Evolutionary conservation across 2,888 invertebrate genomes (phyloP), one percentile per base, ranked within the genome.

Genomic region (Noctua comes): DNA sequence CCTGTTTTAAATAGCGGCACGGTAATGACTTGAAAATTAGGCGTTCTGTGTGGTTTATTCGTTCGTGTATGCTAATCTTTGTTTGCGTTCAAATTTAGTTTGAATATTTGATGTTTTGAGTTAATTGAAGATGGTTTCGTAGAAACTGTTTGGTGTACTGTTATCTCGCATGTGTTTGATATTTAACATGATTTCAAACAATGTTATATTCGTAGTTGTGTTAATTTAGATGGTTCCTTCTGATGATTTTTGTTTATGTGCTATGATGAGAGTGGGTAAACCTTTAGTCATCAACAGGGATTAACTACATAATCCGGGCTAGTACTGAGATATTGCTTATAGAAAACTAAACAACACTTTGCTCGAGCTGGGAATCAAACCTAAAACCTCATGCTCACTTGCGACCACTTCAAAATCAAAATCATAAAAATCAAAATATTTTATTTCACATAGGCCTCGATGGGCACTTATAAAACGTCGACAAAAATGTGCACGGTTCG

Each of bases 1-100:
- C 62, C 62, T 59, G 62, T 81, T 80, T 82, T 86, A 83, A 85
- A 88, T 88, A 84, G 88, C 80, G 82, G 81, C 79, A 82, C 76
- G 73, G 70, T 84, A 87, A 84, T 88, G 79, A 84, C 80, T 84
- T 85, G 85, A 80, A 79, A 73, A 87, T 84, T 84, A 72, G 54
- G 24, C 21, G 31, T 40, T 77, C 16, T 48, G 59, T 83, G 86
- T 73, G 59, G 64, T 79, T 84, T 64, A 73, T 51, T 27, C 65
- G 54, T 64, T 82, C 43, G 48, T 46, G 40, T 85, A 81, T 85
- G 85, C 81, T 82, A 85, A 85, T 82, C 69, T 70, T 54, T 85
- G 46, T 74, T 48, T 27, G 57, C 36, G 21, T 69, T 68, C 69
- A 10, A 10, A 72, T 69, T 59, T n/a, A 74, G 59, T 66, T 85